Evolutionary conservation across 2,888 invertebrate genomes (phyloP).

Genomic region (Drosophila quinaria): DNA sequence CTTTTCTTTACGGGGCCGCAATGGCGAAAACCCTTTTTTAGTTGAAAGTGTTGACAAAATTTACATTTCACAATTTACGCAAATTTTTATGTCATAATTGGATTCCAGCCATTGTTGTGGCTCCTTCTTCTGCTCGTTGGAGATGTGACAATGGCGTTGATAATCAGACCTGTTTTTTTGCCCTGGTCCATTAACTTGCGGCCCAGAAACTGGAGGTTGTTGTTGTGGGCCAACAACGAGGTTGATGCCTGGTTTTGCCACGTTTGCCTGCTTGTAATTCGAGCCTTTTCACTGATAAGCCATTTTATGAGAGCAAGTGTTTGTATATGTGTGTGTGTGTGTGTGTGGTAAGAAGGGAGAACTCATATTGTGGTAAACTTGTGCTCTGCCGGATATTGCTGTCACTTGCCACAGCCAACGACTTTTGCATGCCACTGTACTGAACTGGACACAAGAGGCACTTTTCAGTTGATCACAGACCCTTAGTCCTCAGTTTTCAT

Average conservation of each 20-base stretch:
- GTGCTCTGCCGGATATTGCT: slow-evolving; percentile 71
- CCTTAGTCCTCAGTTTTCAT: slow-evolving; percentile 2
- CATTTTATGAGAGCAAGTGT: slow-evolving; percentile 60
- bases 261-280: slow-evolving; percentile 63
- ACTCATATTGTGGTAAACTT: slow-evolving; percentile 62
- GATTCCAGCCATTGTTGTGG: slow-evolving; percentile 60
- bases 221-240: slow-evolving; percentile 28
- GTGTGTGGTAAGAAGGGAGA: neutral
- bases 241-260: slow-evolving; percentile 38
- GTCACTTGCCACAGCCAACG: slow-evolving; percentile 26
- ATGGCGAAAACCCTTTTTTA: slow-evolving; percentile 47
- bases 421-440: slow-evolving; percentile 18
- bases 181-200: slow-evolving; percentile 48
- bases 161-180: slow-evolving; percentile 49
- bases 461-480: slow-evolving; percentile 37
- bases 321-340: slow-evolving; percentile 29
- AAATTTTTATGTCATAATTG: slow-evolving; percentile 80
- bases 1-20: slow-evolving; percentile 26
- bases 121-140: slow-evolving; percentile 14
- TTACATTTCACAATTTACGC: slow-evolving; percentile 79
- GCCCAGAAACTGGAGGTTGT: slow-evolving; percentile 8
- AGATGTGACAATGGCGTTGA: slow-evolving; percentile 76
- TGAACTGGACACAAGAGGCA: slow-evolving; percentile 14
- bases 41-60: slow-evolving; percentile 65
- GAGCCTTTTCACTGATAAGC: slow-evolving; percentile 73